Evolutionary conservation across 2,113 vertebrate genomes (phyloP), one percentile per base, ranked within the genome.

Genomic region (Syrmaticus mikado): DNA sequence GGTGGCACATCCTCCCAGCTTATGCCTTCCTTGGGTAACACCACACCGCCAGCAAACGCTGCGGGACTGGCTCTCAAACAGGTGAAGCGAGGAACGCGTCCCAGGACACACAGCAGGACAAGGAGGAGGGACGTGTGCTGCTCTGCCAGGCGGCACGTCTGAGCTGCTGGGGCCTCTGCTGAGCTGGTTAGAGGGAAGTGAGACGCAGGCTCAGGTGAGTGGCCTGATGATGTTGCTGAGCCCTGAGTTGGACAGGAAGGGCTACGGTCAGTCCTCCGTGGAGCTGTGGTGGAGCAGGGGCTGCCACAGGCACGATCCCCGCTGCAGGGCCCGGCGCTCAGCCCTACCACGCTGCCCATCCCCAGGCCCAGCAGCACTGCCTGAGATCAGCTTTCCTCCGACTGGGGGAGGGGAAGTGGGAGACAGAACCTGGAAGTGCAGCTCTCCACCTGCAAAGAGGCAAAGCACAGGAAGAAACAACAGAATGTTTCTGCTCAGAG

Each of bases 211-310:
- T 82, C 5, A 81, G 66, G 76, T 4, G 20, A 60, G 36, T 0
- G 0, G 40, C 68, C 50, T 0, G 66, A 13, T 70, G 38, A 70
- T 66, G 41, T 25, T 81, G 45, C 70, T 0, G 1, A 74, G 55
- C 52, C 3, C 15, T 46, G 58, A 11, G 16, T 20, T 18, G 28
- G 77, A 38, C 25, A 16, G 2, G 8, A 61, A 88, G 46, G 21
- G 15, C 61, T 80, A 66, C 0, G 1, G 27, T 11, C 48, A 62
- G 19, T 12, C 22, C 25, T 52, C 50, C 40, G 28, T 0, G 0
- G n/a, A 46, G 41, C 45, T 21, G 30, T 6, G 30, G n/a, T 66
- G 66, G 38, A 77, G 27, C 10, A 52, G 24, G 13, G 13, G 24
- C 60, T 62, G 60, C 36, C 60, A 24, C 60, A 27, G 36, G 24